phyloP scores from a whole-genome alignment of 2,113 vertebrate species.

The Dolichotis patagonum region DNA sequence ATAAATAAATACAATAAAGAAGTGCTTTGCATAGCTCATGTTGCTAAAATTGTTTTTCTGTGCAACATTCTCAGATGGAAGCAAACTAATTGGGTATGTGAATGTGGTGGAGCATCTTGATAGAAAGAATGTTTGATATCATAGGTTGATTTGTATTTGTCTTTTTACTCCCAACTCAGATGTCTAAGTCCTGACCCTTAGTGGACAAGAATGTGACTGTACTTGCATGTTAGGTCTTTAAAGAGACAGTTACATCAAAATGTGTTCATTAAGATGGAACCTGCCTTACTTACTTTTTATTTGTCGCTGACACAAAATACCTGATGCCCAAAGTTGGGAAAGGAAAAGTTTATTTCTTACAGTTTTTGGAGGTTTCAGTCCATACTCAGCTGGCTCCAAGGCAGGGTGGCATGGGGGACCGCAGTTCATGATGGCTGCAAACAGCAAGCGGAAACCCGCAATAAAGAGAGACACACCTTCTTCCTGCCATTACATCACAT shows the following conservation, averaged over 20 bases:
- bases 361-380: too few relatives aligned
- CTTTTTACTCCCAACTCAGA: background rate
- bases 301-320: too few relatives aligned
- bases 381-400: too few relatives aligned
- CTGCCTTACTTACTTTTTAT: too few relatives aligned
- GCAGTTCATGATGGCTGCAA: too few relatives aligned
- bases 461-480: too few relatives aligned
- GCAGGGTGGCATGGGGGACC: too few relatives aligned
- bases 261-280: background rate
- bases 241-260: background rate
- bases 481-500: too few relatives aligned
- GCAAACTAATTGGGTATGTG: background rate
- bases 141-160: too few relatives aligned
- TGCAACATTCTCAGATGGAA: background rate
- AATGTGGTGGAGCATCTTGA: background rate
- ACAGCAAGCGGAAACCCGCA: too few relatives aligned
- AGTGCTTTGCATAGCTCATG: background rate
- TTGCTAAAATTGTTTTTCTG: background rate
- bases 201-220: background rate
- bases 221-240: background rate
- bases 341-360: too few relatives aligned
- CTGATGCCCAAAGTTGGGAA: too few relatives aligned
- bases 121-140: background rate
- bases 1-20: background rate
- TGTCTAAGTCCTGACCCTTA: fast-evolving